A percentile compares a stretch with the other conserved stretches of the same genome.
Conservation (phyloP, 2,888 invertebrate species). For the Drosophila fulvimacula region DNA sequence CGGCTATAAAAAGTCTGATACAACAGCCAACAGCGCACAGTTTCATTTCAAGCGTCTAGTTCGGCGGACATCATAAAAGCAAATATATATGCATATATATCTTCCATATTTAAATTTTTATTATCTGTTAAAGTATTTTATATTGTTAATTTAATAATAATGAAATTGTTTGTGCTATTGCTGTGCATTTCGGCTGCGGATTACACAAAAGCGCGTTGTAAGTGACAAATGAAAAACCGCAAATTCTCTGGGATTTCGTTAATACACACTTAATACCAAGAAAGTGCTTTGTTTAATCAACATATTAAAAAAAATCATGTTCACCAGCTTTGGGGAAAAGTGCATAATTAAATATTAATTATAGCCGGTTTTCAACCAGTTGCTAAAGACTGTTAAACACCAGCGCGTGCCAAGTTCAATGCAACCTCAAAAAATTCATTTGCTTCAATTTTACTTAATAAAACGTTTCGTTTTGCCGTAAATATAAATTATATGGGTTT, state of each 20-base stretch:
- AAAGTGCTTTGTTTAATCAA: slow-evolving; percentile 9
- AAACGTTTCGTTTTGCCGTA: background rate
- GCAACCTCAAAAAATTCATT: slow-evolving; percentile 6
- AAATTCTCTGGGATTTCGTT: slow-evolving; percentile 23
- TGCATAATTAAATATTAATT: slow-evolving; percentile 16
- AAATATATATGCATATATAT: background rate
- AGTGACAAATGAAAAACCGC: slow-evolving; percentile 39
- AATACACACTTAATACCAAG: slow-evolving; percentile 1
- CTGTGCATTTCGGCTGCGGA: slow-evolving; percentile 41
- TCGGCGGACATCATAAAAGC: background rate
- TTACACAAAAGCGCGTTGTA: slow-evolving; percentile 54
- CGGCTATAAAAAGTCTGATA: slow-evolving; percentile 48
- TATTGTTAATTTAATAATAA: slow-evolving; percentile 5
- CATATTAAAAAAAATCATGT: background rate
- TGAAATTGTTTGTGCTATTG: slow-evolving; percentile 37
- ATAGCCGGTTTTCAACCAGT: slow-evolving; percentile 6
- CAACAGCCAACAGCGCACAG: slow-evolving; percentile 35
- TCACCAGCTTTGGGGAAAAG: slow-evolving; percentile 4
- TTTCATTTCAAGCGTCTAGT: slow-evolving; percentile 32
- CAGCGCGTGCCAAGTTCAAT: slow-evolving; percentile 25
- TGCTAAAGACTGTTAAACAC: background rate
- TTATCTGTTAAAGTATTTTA: background rate
- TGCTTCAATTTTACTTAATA: background rate
- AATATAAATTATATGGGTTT: background rate
- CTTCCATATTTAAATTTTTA: background rate